Percentiles rank a stretch among this genome's conserved stretches.
These are phyloP conservation scores for Leptopilina boulardi DNA, from an alignment of 1,140 invertebrate genomes.

Conservation along the genomic window DNA sequence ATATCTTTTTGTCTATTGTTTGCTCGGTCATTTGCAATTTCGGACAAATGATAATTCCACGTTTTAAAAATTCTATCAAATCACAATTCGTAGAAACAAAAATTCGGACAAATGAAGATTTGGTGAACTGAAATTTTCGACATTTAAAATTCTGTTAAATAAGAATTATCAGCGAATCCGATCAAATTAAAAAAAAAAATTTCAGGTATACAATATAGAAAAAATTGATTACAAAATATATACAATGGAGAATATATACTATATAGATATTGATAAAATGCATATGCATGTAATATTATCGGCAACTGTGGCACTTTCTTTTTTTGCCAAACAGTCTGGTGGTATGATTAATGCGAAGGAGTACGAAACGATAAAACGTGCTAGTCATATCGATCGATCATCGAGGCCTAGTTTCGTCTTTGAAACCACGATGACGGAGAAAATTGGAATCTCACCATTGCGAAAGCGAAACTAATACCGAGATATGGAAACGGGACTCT, in stretches of 20 bases:
- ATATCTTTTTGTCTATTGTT: no score
- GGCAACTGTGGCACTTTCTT: slow-evolving; percentile 43
- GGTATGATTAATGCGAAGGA: slow-evolving; percentile 45
- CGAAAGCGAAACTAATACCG: slow-evolving; percentile 68
- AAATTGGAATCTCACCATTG: slow-evolving; percentile 61
- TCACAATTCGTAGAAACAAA: no score
- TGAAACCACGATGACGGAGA: slow-evolving; percentile 59
- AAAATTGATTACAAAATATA: no score
- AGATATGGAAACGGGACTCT: slow-evolving; percentile 6
- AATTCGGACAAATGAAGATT: no score
- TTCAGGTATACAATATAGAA: no score
- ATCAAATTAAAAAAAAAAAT: no score
- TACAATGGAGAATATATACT: not conserved
- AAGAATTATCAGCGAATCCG: no score
- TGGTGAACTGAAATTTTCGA: no score
- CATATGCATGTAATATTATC: slow-evolving; percentile 4
- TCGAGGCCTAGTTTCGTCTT: slow-evolving; percentile 53
- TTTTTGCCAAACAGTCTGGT: slow-evolving; percentile 42
- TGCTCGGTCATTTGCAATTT: no score
- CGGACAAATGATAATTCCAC: no score
- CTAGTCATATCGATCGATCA: slow-evolving; percentile 55
- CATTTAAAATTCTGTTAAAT: no score
- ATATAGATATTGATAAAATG: slow-evolving; percentile 20
- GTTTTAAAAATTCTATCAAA: no score
- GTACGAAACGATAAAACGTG: slow-evolving; percentile 45